Evolutionary conservation across 2,888 invertebrate genomes (phyloP).

Genomic region (Melipona bicolor): DNA sequence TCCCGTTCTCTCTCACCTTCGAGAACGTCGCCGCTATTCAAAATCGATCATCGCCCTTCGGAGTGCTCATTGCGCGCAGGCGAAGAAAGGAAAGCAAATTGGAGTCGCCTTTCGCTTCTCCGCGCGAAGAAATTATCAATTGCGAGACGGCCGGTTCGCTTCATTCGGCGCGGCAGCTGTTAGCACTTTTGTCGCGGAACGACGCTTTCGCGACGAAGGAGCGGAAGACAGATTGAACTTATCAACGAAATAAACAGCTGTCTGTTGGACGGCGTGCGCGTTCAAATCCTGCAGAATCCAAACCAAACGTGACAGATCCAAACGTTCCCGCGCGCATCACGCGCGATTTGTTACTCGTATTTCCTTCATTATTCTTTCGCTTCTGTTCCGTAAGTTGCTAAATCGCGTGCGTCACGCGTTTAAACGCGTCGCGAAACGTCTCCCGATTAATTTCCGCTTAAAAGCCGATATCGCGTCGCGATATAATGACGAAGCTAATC

Average conservation of each 20-base stretch:
- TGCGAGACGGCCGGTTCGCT: too few relatives aligned
- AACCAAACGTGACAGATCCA: conserved; percentile 6
- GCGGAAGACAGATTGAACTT: conserved; percentile 3
- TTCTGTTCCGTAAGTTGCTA: background rate
- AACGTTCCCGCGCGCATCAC: background rate
- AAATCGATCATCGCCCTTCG: too few relatives aligned
- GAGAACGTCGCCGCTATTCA: too few relatives aligned
- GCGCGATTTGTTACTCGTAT: conserved; percentile 4
- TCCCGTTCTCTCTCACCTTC: too few relatives aligned
- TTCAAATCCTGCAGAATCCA: background rate
- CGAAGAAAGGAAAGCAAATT: too few relatives aligned
- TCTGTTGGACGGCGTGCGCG: background rate
- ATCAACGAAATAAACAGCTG: conserved; percentile 17
- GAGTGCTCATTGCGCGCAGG: too few relatives aligned
- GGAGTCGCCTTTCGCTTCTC: too few relatives aligned
- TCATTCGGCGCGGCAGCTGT: background rate
- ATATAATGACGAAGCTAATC: background rate
- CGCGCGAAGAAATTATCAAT: too few relatives aligned
- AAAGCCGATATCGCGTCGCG: background rate
- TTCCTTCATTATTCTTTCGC: conserved; percentile 20
- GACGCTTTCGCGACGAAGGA: too few relatives aligned
- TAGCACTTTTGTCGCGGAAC: background rate
- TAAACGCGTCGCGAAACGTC: background rate
- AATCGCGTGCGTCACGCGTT: conserved; percentile 1
- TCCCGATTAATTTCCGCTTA: background rate